Evolutionary conservation across 2,113 vertebrate genomes (phyloP).

Genomic region (Ptychochromis oligacanthus): DNA sequence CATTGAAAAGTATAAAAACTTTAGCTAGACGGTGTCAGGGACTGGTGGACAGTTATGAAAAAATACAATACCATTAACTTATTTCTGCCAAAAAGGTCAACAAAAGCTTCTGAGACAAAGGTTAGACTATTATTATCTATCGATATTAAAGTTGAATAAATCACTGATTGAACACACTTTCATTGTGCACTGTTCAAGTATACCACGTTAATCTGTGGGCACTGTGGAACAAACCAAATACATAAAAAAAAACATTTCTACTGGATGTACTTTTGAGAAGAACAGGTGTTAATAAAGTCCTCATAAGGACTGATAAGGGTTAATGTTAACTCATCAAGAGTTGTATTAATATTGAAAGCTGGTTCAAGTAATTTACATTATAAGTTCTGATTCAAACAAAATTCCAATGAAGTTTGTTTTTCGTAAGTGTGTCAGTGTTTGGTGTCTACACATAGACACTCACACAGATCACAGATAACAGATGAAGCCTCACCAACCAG

Average conservation of each 20-base stretch:
- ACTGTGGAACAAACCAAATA: not conserved
- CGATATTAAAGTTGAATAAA: not conserved
- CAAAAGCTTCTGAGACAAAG: too few species aligned
- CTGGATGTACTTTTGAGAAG: not conserved
- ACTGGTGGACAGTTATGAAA: too few species aligned
- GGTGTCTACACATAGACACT: not conserved
- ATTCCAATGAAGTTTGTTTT: not conserved
- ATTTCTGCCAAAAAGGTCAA: too few species aligned
- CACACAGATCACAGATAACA: not conserved
- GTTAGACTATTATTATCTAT: not conserved
- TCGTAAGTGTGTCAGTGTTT: not conserved
- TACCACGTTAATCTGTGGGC: not conserved
- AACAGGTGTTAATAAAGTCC: too few species aligned
- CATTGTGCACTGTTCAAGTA: too few species aligned
- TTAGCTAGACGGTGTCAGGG: too few species aligned
- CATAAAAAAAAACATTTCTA: not conserved
- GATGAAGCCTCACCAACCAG: conserved; percentile 74
- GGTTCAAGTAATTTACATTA: not conserved
- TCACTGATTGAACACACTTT: not conserved
- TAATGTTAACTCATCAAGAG: not conserved
- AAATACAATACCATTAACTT: too few species aligned
- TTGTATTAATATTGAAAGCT: not conserved
- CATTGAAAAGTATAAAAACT: too few species aligned
- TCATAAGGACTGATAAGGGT: not conserved
- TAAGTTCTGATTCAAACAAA: not conserved